phyloP scores from a whole-genome alignment of 2,797 vertebrate species.

The Enteromius treurensis region DNA sequence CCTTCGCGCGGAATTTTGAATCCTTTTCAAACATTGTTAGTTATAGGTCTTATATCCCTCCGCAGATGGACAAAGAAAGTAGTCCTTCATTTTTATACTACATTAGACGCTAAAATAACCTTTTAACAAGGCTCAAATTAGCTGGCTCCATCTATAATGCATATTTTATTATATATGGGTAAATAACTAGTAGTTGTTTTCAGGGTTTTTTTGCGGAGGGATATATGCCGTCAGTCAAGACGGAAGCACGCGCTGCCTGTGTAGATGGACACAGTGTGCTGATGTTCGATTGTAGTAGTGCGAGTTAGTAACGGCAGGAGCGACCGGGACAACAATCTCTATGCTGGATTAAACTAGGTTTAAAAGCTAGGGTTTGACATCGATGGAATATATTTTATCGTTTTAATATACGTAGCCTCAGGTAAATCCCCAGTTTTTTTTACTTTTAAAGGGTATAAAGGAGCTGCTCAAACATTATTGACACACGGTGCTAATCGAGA shows the following conservation, averaged over 20 bases:
- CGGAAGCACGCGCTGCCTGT: neutral
- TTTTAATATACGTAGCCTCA: constrained; percentile 30
- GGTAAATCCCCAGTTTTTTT: constrained; percentile 5
- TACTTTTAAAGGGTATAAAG: neutral
- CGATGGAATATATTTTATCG: constrained; percentile 28
- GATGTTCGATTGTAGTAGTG: neutral
- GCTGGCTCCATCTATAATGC: neutral
- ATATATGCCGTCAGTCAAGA: constrained; percentile 15
- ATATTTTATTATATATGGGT: neutral
- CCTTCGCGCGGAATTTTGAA: constrained; percentile 84
- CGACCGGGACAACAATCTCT: neutral
- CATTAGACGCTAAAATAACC: too few species aligned
- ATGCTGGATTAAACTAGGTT: constrained; percentile 17
- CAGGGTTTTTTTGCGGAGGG: constrained; percentile 40
- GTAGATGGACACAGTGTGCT: neutral
- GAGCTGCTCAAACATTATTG: neutral
- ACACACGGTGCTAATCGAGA: neutral
- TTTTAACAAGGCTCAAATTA: accelerated
- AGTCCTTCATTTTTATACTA: constrained; percentile 59
- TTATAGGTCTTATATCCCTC: constrained; percentile 54
- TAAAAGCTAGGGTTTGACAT: neutral
- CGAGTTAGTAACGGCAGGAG: neutral
- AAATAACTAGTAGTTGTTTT: neutral
- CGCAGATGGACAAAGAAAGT: constrained; percentile 75
- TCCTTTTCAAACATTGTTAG: constrained; percentile 61